A percentile compares a stretch with the other conserved stretches of the same genome.
These are phyloP conservation scores for Conops quadrifasciatus DNA, from an alignment of 2,888 invertebrate genomes.

Conservation along the genomic window DNA sequence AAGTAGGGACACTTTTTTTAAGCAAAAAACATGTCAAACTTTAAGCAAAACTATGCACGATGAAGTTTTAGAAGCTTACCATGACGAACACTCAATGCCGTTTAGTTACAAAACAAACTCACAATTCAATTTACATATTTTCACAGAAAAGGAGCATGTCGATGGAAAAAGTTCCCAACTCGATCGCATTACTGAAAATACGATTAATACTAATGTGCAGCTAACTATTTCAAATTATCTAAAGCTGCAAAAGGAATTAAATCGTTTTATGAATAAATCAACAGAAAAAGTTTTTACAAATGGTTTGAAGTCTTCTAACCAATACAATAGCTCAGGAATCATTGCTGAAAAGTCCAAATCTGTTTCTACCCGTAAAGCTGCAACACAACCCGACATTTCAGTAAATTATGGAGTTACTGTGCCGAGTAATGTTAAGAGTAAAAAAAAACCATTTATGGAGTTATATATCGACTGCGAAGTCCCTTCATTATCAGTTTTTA, in stretches of 20 bases:
- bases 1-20: slow-evolving; percentile 68
- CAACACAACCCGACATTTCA: no score
- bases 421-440: no score
- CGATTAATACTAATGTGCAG: not conserved
- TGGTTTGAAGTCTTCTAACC: not conserved
- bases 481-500: slow-evolving; percentile 29
- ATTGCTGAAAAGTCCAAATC: no score
- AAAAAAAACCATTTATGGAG: no score
- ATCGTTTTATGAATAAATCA: slow-evolving; percentile 2
- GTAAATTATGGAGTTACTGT: no score
- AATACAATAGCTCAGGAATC: no score
- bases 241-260: slow-evolving; percentile 41
- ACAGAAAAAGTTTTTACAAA: not conserved
- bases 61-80: slow-evolving; percentile 68
- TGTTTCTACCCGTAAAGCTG: no score
- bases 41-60: slow-evolving; percentile 71
- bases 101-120: slow-evolving; percentile 86
- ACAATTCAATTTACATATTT: slow-evolving; percentile 73
- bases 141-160: slow-evolving; percentile 2
- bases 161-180: not conserved
- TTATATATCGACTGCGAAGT: no score
- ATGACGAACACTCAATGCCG: slow-evolving; percentile 87
- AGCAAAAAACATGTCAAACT: slow-evolving; percentile 68
- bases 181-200: no score
- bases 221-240: slow-evolving; percentile 39